These are phyloP conservation scores for Eurystomus gularis DNA, from an alignment of 2,113 vertebrate species.

Conservation along the genomic window DNA sequence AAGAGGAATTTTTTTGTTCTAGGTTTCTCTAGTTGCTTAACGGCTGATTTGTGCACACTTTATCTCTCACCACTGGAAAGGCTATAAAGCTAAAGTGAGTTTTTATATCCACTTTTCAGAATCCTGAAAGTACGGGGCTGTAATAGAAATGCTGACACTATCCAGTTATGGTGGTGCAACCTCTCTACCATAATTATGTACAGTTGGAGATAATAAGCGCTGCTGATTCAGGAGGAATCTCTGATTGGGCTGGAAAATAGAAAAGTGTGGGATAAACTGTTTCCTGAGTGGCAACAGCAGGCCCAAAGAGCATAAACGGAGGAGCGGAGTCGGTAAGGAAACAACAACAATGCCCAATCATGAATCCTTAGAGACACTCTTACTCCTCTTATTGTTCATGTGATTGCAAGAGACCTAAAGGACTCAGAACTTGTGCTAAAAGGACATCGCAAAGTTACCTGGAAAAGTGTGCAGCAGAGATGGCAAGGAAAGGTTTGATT, in stretches of 20 bases:
- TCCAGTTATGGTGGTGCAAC: conserved; percentile 14
- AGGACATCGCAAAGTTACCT: background rate
- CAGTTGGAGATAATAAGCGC: conserved; percentile 27
- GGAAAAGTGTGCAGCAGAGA: background rate
- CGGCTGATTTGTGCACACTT: background rate
- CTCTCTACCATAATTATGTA: background rate
- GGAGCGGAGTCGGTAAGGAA: background rate
- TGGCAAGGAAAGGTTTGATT: background rate
- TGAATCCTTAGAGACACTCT: background rate
- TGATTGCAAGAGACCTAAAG: background rate
- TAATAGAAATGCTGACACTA: conserved; percentile 25
- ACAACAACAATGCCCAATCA: conserved; percentile 1
- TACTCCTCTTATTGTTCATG: background rate
- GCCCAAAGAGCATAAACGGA: background rate
- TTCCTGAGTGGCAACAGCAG: conserved; percentile 39
- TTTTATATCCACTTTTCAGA: conserved; percentile 31
- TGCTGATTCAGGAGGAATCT: conserved; percentile 53
- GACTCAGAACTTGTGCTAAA: background rate
- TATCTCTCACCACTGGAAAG: background rate
- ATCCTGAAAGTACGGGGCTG: background rate
- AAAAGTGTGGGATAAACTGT: conserved; percentile 32
- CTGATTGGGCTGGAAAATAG: conserved; percentile 32
- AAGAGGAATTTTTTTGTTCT: background rate
- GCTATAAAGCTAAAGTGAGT: conserved; percentile 20
- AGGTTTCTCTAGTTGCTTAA: background rate